Percentiles rank a stretch among this genome's conserved stretches.
Conservation (phyloP, 2,797 vertebrate species). For the Sorex maritimensis region DNA sequence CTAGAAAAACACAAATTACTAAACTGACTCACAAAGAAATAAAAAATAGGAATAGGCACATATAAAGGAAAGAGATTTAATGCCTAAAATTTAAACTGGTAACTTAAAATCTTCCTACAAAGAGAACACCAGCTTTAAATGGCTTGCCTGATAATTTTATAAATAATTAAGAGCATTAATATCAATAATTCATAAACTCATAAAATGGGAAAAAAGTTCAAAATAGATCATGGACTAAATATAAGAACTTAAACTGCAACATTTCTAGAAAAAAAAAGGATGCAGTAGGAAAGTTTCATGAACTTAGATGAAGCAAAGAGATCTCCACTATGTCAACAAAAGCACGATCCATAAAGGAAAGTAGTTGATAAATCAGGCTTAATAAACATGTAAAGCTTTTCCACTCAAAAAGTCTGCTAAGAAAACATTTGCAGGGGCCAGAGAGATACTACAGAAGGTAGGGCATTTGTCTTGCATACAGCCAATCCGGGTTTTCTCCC, state of each 20-base stretch:
- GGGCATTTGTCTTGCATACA: too few species aligned
- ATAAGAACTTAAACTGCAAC: slow-evolving; percentile 25
- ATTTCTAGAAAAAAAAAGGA: background rate
- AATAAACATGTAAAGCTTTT: background rate
- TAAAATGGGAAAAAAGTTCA: slow-evolving; percentile 42
- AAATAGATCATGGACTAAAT: slow-evolving; percentile 8
- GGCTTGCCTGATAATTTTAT: background rate
- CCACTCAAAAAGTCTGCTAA: slow-evolving; percentile 13
- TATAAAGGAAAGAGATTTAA: slow-evolving; percentile 38
- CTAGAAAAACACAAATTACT: slow-evolving; percentile 56
- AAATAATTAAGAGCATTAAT: slow-evolving; percentile 21
- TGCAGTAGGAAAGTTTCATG: background rate
- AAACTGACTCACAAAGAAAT: slow-evolving; percentile 43
- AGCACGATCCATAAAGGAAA: background rate
- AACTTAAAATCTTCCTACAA: slow-evolving; percentile 48
- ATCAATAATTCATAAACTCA: slow-evolving; percentile 29
- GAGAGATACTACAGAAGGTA: too few species aligned
- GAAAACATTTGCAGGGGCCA: background rate
- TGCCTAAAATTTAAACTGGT: slow-evolving; percentile 32
- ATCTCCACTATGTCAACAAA: background rate
- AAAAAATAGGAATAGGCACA: slow-evolving; percentile 10
- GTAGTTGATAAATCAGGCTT: background rate
- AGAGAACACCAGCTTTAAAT: slow-evolving; percentile 1
- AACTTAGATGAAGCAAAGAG: background rate
- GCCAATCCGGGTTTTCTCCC: too few species aligned